Base-by-base conservation (phyloP, 2,888 invertebrate genomes). In the Zonitis immaculata region DNA sequence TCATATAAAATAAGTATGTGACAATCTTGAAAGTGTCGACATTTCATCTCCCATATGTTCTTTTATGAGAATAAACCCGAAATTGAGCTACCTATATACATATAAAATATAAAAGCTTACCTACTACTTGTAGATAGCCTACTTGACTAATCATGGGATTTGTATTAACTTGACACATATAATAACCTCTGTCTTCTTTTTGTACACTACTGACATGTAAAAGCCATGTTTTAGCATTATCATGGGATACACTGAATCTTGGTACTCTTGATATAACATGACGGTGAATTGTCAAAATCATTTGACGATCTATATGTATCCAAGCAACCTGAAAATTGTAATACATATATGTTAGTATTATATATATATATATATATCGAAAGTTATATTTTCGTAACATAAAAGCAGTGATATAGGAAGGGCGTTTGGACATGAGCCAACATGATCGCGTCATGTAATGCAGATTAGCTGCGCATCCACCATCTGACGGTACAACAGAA, bases 91-190 rank as follows among this genome's bases (percentile, higher is more conserved):
- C n/a, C n/a, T n/a, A 14, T 14, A 4, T n/a, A 3, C 1, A 32
- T 32, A 7, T 32, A 7, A 27, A 9, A 9, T 9, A 27, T 9
- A 9, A 7, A 27, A 27, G 9, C 90, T 84, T 73, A 94, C 95
- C 94, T 32, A 94, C 92, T 57, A 95, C 94, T 78, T 94, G 91
- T 39, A 95, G 82, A 73, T 90, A 93, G 53, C 95, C 95, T 30
- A 93, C 91, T 82, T 94, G 94, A 73, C 91, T 93, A 72, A 94
- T 93, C 93, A 94, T 94, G 0, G 95, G 95, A 75, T 91, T 89
- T 44, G 94, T 93, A 77, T 95, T 95, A 64, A 84, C 83, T 78
- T 91, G 91, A 76, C 91, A 91, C 89, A 91, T 90, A 78, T 91
- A 91, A 78, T 90, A 91, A 32, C 94, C 94, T 32, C 93, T 81